Base-by-base conservation (phyloP, 2,888 invertebrate species). In the Daptonema setosum region DNA sequence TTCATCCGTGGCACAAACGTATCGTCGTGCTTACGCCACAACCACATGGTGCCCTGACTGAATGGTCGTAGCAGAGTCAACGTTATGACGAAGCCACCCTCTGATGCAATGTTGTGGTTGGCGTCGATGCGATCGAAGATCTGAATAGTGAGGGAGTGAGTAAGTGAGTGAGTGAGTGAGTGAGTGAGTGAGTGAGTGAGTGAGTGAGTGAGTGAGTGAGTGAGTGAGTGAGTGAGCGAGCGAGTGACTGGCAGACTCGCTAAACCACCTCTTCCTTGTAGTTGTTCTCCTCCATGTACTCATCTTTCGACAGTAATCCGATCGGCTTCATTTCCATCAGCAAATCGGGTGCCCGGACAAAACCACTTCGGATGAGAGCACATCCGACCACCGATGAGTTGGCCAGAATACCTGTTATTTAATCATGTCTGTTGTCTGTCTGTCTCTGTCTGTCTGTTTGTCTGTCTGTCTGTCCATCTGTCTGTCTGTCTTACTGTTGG, bases 11-110 rank as follows among this genome's bases (percentile, higher is more conserved):
- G 57, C 28, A 50, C 28, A 35, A 56, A 56, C 17, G 54, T 56
- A 25, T 25, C 58, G 26, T 60, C 54, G 24, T 47, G 26, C 20
- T 28, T 25, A 8, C 58, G 52, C 56, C 58, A 56, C 20, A 60
- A 14, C 60, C 60, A 60, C 60, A 60, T 58, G 1, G 60, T 60
- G 17, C 60, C 60, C 26, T 29, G 29, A 2, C 55, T 55, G 47
- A 59, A 60, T 8, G 60, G 58, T 14, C 54, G 57, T 28, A 60
- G 43, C 20, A 59, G 26, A 2, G 60, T 60, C 8, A 59, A 14
- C n/a, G 53, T 55, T 2, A 57, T 30, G 51, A 53, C 41, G 2
- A 59, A 43, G 8, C 56, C 30, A 24, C 52, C 55, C 45, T 29
- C 45, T 14, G 45, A 5, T 45, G 45, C 3, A 3, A 45, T 8